phyloP scores from a whole-genome alignment of 2,113 vertebrate species.

The Heterochromis multidens region DNA sequence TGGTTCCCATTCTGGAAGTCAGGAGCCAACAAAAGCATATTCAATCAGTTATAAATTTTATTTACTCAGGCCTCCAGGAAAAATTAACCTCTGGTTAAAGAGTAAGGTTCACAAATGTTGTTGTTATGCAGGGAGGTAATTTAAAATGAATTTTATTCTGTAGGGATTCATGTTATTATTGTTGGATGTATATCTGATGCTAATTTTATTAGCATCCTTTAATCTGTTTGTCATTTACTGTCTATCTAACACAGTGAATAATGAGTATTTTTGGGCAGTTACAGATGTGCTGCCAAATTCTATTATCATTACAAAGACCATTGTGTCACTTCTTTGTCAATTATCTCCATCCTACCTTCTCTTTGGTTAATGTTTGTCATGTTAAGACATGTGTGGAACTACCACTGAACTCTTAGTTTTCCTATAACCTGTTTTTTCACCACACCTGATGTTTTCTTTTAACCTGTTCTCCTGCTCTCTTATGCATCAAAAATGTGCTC shows the following conservation, averaged over 20 bases:
- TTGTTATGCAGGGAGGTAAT: not conserved
- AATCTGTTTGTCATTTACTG: not conserved
- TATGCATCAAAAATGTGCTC: not conserved
- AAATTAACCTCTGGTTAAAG: not conserved
- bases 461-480: not conserved
- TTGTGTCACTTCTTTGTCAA: not conserved
- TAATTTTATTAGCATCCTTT: not conserved
- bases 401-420: not conserved
- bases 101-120: not conserved
- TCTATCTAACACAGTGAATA: too few species aligned
- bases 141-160: not conserved
- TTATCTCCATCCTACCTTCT: not conserved
- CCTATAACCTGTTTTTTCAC: not conserved
- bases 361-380: slow-evolving; percentile 13
- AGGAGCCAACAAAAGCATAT: not conserved
- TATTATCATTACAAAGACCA: not conserved
- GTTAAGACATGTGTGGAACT: slow-evolving; percentile 28
- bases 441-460: not conserved
- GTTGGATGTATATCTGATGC: not conserved
- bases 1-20: not conserved
- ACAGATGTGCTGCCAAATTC: not conserved
- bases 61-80: not conserved
- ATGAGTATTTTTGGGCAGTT: too few species aligned
- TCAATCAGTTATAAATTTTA: not conserved
- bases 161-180: not conserved